Base-by-base conservation (phyloP, 2,113 vertebrate genomes). In the Poicephalus gulielmi region DNA sequence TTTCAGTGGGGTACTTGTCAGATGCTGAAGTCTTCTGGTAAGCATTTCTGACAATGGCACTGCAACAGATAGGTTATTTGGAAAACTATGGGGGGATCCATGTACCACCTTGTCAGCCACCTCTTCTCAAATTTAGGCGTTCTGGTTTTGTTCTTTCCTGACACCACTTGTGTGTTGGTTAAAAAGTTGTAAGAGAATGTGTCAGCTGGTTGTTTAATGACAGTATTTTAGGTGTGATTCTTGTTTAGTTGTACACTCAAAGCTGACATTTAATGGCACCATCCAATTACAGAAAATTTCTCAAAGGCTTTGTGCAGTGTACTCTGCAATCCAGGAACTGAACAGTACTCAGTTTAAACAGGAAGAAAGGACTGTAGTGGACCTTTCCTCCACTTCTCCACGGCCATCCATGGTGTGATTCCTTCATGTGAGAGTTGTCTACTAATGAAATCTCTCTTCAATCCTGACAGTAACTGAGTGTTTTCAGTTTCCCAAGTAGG, bases 1-100 rank as follows among this genome's bases (percentile, higher is more conserved):
- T 96, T 97, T 94, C 88, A 81, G n/a, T 92, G 79, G 95, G 93
- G 59, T 91, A 73, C 90, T 97, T 97, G 86, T 95, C 94, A 95
- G 97, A 94, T 95, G 87, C 92, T 90, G 76, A 64, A 83, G 85
- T 95, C 92, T 96, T 96, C 96, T 97, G 92, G 91, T 89, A 96
- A 95, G 86, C 5, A 12, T 93, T 96, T 95, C 92, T 96, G 86
- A 91, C 63, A 87, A 53, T 84, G 88, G 85, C 84, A 79, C 91
- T 95, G 88, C 91, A 96, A 93, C 97, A 71, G 75, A 78, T 64
- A 89, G 82, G 92, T 97, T 94, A 95, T 92, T 95, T 94, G 93
- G 85, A 92, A 96, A 94, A 95, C 76, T 78, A 31, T 86, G 60
- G 68, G 39, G 70, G 59, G n/a, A 63, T 75, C 35, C 17, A 2